A percentile compares a stretch with the other conserved stretches of the same genome.
phyloP scores from a whole-genome alignment of 2,113 vertebrate genomes.

The Callipepla californica region DNA sequence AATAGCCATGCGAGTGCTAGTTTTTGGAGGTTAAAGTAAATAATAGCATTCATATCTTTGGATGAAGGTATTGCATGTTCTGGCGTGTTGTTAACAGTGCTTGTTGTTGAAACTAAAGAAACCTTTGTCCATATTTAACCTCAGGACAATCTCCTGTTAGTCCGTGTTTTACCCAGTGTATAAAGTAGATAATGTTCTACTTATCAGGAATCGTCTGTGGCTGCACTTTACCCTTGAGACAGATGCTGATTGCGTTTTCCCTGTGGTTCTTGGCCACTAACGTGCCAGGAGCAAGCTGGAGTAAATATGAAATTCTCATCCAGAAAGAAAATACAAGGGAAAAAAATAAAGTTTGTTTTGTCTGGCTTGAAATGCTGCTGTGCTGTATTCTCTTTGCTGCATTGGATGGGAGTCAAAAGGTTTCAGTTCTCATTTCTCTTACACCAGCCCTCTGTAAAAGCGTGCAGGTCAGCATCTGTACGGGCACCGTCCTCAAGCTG shows the following conservation, averaged over 20 bases:
- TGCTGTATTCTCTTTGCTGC: neutral
- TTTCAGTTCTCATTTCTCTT: neutral
- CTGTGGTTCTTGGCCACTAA: neutral
- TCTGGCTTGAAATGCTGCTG: neutral
- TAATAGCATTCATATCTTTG: neutral
- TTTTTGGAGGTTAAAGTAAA: neutral
- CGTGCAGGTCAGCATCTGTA: rapidly evolving
- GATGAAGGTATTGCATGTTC: neutral
- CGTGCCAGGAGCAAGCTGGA: neutral
- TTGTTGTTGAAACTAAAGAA: neutral
- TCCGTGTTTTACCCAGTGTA: neutral
- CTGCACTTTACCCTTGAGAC: neutral
- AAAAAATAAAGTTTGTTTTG: neutral
- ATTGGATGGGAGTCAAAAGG: neutral
- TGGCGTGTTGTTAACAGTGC: neutral
- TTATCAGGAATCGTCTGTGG: neutral
- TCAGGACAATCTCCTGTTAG: neutral
- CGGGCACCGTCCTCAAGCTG: neutral
- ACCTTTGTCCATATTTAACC: neutral
- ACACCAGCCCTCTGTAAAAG: neutral
- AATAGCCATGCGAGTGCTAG: neutral
- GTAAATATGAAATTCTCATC: neutral
- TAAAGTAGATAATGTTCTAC: neutral
- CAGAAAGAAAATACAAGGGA: neutral
- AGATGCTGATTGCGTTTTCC: neutral